Evolutionary conservation across 2,797 vertebrate species (phyloP).

Genomic region (Tinamus major): DNA sequence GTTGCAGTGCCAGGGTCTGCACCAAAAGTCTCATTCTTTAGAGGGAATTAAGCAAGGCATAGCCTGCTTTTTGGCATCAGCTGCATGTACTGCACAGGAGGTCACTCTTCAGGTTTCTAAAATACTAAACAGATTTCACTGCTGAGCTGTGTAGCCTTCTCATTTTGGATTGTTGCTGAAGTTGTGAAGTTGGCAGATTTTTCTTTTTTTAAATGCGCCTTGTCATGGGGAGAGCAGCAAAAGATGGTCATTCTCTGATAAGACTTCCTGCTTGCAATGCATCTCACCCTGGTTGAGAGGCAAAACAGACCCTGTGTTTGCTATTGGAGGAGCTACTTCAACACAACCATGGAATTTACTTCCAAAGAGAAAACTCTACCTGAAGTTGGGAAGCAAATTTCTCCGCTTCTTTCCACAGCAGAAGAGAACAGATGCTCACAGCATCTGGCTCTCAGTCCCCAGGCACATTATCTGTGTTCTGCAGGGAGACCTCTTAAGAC

Average conservation of each 20-base stretch:
- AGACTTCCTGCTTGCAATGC: background rate
- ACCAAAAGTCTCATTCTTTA: background rate
- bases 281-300: background rate
- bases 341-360: accelerated
- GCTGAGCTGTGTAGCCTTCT: constrained; percentile 35
- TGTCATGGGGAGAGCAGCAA: background rate
- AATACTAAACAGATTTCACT: constrained; percentile 23
- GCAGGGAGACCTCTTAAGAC: background rate
- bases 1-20: background rate
- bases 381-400: background rate
- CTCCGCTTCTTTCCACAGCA: background rate
- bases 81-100: constrained; percentile 42
- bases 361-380: background rate
- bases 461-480: accelerated
- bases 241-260: background rate
- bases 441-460: accelerated
- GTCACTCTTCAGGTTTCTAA: constrained; percentile 52
- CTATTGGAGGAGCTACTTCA: accelerated
- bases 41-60: constrained; percentile 11
- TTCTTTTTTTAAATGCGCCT: background rate
- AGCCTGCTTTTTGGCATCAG: background rate
- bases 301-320: background rate
- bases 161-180: constrained; percentile 39
- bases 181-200: constrained; percentile 40
- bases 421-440: background rate